A percentile compares a stretch with the other conserved stretches of the same genome.
These are phyloP conservation scores for Cyrtodaria siliqua DNA, from an alignment of 2,888 invertebrate species.

Conservation along the genomic window DNA sequence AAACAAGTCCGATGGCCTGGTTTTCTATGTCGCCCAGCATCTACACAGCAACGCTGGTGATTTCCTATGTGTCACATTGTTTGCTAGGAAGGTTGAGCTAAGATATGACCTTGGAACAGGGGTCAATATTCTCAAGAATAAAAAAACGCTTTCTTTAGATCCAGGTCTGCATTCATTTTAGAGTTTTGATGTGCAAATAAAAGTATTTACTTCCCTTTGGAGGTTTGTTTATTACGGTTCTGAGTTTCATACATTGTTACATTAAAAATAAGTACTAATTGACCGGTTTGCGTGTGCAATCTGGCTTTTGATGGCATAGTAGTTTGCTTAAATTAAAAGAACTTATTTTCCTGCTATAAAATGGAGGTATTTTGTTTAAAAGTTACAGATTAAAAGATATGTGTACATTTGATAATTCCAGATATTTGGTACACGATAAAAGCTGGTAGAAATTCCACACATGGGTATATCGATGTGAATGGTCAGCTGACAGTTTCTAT, in stretches of 20 bases:
- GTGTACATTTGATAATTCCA: too few species aligned
- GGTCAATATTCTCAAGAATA: conserved; percentile 22
- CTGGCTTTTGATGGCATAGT: too few species aligned
- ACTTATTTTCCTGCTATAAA: too few species aligned
- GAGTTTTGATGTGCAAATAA: too few species aligned
- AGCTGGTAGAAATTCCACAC: conserved; percentile 46
- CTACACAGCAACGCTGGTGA: conserved; percentile 45
- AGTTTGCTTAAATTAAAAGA: too few species aligned
- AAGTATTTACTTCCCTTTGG: too few species aligned
- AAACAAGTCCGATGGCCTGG: conserved; percentile 16
- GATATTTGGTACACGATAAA: conserved; percentile 36
- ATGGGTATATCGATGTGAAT: conserved; percentile 39
- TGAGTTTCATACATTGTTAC: too few species aligned
- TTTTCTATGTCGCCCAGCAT: conserved; percentile 48
- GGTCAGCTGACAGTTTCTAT: conserved; percentile 7
- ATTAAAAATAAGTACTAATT: neutral
- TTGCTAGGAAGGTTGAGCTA: conserved; percentile 20
- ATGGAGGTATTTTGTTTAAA: too few species aligned
- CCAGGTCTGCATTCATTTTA: too few species aligned
- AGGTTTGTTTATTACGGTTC: too few species aligned
- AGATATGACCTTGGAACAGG: conserved; percentile 34
- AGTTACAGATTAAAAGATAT: too few species aligned
- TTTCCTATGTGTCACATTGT: conserved; percentile 43
- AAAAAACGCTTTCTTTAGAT: neutral
- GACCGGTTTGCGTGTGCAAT: too few species aligned